Evolutionary conservation across 2,888 invertebrate genomes (phyloP).

Genomic region (Nomada fucata): DNA sequence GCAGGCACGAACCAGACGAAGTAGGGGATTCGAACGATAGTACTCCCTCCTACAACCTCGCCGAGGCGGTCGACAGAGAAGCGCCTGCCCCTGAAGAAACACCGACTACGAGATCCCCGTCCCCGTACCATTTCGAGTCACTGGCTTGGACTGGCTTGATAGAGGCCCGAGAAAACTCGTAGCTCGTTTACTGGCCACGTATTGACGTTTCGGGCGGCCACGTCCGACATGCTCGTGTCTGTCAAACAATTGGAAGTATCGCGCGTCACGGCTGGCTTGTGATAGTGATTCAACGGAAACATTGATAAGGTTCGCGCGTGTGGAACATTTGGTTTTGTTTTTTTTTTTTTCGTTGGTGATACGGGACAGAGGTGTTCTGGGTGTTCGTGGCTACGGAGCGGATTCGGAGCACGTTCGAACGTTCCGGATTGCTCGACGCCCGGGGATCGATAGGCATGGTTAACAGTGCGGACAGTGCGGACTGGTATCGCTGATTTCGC

Average conservation of each 20-base stretch:
- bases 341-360: background rate
- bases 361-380: background rate
- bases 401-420: background rate
- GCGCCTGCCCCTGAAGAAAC: conserved; percentile 63
- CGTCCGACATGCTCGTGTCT: conserved; percentile 34
- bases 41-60: conserved; percentile 70
- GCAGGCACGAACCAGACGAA: conserved; percentile 15
- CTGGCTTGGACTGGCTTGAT: conserved; percentile 79
- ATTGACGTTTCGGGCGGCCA: conserved; percentile 67
- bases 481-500: background rate
- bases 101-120: conserved; percentile 63
- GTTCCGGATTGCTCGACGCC: background rate
- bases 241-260: background rate
- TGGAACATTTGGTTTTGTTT: background rate
- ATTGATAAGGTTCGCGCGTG: conserved; percentile 4
- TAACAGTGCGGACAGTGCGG: background rate
- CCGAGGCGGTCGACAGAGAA: conserved; percentile 67
- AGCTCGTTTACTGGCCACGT: conserved; percentile 61
- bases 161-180: conserved; percentile 52
- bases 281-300: background rate
- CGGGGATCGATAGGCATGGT: background rate
- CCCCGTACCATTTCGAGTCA: conserved; percentile 84
- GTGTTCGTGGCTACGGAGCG: background rate
- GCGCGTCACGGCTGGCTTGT: conserved; percentile 6
- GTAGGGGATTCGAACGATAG: conserved; percentile 44